These are phyloP conservation scores for Labeo calbasu DNA, from an alignment of 2,797 vertebrate species.

Conservation along the genomic window DNA sequence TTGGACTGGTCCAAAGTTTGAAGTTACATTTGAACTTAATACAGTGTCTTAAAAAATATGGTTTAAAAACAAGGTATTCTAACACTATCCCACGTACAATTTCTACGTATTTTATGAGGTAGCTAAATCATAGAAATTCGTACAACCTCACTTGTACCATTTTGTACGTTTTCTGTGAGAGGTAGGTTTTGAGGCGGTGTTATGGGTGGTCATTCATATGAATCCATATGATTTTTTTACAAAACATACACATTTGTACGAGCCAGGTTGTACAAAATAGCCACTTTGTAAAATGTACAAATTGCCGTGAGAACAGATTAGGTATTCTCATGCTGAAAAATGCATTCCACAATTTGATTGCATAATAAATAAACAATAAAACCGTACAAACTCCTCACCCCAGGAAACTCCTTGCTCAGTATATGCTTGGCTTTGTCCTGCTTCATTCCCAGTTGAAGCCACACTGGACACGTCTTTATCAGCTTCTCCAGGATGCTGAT, in stretches of 20 bases:
- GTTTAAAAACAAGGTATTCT: not conserved
- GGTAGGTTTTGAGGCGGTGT: too few species aligned
- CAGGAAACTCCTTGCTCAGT: constrained; percentile 78
- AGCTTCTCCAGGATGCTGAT: constrained; percentile 85
- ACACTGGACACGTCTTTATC: constrained; percentile 84
- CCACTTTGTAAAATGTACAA: too few species aligned
- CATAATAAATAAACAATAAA: not conserved
- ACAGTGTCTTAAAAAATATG: not conserved
- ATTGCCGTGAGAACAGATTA: too few species aligned
- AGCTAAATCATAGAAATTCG: too few species aligned
- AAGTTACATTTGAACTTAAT: not conserved
- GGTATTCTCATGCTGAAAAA: not conserved
- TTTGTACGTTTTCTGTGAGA: too few species aligned
- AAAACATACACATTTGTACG: too few species aligned
- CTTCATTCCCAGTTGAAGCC: constrained; percentile 84
- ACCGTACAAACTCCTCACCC: constrained; percentile 81
- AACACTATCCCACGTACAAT: too few species aligned
- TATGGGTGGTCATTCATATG: too few species aligned
- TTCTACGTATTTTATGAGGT: too few species aligned
- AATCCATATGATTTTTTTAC: too few species aligned
- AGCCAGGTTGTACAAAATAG: too few species aligned
- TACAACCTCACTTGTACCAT: too few species aligned
- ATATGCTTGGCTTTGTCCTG: constrained; percentile 71
- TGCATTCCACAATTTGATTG: not conserved
- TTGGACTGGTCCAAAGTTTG: not conserved